These are phyloP conservation scores for Tyto alba DNA, from an alignment of 2,113 vertebrate genomes.

Conservation along the genomic window DNA sequence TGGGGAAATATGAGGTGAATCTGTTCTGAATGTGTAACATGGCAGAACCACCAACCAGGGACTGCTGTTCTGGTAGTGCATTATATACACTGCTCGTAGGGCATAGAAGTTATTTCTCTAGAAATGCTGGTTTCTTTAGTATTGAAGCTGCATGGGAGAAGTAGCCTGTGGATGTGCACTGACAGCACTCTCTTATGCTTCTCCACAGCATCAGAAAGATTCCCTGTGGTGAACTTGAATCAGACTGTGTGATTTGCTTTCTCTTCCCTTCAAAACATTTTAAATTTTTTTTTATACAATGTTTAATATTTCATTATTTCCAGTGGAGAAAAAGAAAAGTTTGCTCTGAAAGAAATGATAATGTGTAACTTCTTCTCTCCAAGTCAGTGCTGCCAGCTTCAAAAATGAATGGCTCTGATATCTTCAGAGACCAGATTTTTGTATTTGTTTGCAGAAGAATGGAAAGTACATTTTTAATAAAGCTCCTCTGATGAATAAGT, in stretches of 20 bases:
- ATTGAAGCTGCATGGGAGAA: not conserved
- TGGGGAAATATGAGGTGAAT: not conserved
- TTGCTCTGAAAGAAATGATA: not conserved
- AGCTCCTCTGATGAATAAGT: constrained; percentile 40
- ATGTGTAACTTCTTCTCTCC: not conserved
- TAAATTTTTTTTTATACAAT: not conserved
- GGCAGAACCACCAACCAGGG: not conserved
- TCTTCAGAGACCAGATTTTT: constrained; percentile 60
- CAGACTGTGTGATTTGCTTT: not conserved
- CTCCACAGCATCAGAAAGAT: not conserved
- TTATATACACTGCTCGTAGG: not conserved
- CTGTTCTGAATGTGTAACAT: not conserved
- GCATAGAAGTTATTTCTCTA: not conserved
- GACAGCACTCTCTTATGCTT: not conserved
- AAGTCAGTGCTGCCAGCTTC: constrained; percentile 25
- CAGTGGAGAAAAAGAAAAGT: constrained; percentile 23
- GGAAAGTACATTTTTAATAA: constrained; percentile 58
- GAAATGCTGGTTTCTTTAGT: not conserved
- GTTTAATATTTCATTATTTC: constrained; percentile 63
- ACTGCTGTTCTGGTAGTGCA: not conserved
- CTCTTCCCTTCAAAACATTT: constrained; percentile 28
- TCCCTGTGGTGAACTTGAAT: not conserved
- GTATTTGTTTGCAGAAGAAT: constrained; percentile 59
- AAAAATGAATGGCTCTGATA: constrained; percentile 54
- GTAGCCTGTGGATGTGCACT: not conserved